Percentiles rank a stretch among this genome's conserved stretches.
Evolutionary conservation across 2,113 vertebrate genomes (phyloP).

Genomic region (Gallinago media): DNA sequence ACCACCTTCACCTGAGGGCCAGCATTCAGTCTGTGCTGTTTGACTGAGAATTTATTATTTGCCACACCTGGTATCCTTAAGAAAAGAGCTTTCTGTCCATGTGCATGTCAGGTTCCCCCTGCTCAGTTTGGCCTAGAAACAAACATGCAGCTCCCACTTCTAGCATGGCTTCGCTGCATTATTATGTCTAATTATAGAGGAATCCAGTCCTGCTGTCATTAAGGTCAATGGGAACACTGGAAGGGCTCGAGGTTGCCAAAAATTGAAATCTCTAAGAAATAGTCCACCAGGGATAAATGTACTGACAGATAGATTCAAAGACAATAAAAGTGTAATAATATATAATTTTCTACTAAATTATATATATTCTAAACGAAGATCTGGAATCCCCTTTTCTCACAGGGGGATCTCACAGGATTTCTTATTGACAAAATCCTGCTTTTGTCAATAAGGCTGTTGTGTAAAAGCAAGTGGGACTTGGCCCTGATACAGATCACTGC

Average conservation of each 20-base stretch:
- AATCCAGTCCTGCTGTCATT: not conserved
- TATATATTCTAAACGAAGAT: not conserved
- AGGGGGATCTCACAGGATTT: not conserved
- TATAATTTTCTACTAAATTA: not conserved
- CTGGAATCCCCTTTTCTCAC: not conserved
- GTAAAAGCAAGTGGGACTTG: not conserved
- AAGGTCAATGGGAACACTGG: not conserved
- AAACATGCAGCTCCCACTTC: not conserved
- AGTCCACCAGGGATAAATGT: not conserved
- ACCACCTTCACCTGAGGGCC: not conserved
- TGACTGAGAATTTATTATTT: not conserved
- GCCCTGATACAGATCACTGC: not conserved
- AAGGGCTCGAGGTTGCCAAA: not conserved
- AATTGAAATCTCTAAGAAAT: not conserved
- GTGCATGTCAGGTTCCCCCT: not conserved
- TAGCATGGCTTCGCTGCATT: fast-evolving
- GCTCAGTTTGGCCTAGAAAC: not conserved
- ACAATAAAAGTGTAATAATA: not conserved
- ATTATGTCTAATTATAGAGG: not conserved
- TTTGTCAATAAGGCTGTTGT: not conserved
- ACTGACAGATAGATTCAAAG: not conserved
- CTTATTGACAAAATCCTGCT: not conserved
- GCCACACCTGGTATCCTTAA: not conserved
- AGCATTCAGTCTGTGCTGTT: not conserved
- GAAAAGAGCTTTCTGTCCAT: not conserved